Conservation (phyloP, 2,113 vertebrate genomes). For the Myiozetetes cayanensis region DNA sequence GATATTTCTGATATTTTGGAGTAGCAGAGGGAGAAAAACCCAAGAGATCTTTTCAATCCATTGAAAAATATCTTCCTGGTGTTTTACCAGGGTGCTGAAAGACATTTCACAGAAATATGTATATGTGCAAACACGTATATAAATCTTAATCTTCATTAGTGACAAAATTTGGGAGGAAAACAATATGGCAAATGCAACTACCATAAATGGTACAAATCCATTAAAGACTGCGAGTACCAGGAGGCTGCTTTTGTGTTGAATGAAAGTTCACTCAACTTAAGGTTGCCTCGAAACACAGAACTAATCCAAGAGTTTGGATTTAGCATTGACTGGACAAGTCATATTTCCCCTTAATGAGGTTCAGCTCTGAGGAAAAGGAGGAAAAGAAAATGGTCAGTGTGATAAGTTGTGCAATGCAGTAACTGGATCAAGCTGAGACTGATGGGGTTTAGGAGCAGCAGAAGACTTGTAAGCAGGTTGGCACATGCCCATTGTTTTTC, state of each 20-base stretch:
- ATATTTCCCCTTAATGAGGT: constrained; percentile 66
- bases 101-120: neutral
- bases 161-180: neutral
- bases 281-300: constrained; percentile 37
- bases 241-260: neutral
- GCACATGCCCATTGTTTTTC: constrained; percentile 37
- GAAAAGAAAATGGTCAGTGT: neutral
- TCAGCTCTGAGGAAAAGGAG: constrained; percentile 28
- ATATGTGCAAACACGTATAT: neutral
- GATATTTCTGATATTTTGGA: constrained; percentile 3
- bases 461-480: constrained; percentile 19
- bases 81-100: neutral
- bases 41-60: neutral
- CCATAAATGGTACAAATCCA: neutral
- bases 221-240: neutral
- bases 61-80: constrained; percentile 13
- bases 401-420: constrained; percentile 26
- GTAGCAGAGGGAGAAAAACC: neutral
- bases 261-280: neutral
- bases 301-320: constrained; percentile 2
- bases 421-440: constrained; percentile 60
- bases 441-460: constrained; percentile 39
- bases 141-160: neutral
- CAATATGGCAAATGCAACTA: neutral
- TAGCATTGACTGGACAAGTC: constrained; percentile 37